Evolutionary conservation across 2,888 invertebrate species (phyloP), one percentile per base, ranked within the genome.

Genomic region (Autographa gamma): DNA sequence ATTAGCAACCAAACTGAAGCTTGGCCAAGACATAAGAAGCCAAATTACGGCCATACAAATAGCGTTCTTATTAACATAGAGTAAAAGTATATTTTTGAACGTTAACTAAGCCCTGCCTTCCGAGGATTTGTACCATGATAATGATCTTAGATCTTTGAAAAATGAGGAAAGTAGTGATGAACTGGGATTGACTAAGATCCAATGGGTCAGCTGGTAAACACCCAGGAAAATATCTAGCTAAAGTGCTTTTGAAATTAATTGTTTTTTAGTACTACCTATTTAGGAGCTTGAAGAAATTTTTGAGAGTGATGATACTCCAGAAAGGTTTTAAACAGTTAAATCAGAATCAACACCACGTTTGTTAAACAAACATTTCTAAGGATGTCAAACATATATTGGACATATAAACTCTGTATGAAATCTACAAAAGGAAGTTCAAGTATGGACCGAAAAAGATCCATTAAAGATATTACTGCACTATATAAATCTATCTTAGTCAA

Each of bases 1-100:
- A 83, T 73, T 76, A 74, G 95, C 95, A 95, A 95, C 88, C 81
- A 85, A 95, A 94, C 86, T 74, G 54, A 94, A 95, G 95, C 95
- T 89, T 81, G 91, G 94, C 95, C 94, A 95, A 95, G 93, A 92
- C 92, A 93, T 86, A 92, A 93, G 89, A 95, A 95, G 94, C 94
- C 84, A 91, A 87, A 89, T 86, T 88, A 87, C 86, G 88, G 94
- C 95, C 92, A 94, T 90, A 88, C 89, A 90, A 86, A 86, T 84
- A 92, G 92, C 93, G 88, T 86, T 90, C 88, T 85, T 86, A 88
- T 80, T 77, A 84, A 84, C 81, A 84, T 84, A 89, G 64, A 67
- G 60, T 86, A 77, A 89, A 90, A 89, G 85, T 86, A 88, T 82
- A 85, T 82, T 86, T 88, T 86, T 80, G 77, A 88, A 85, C 89